Evolutionary conservation across 2,888 invertebrate genomes (phyloP).

Genomic region (Cheilosia pagana): DNA sequence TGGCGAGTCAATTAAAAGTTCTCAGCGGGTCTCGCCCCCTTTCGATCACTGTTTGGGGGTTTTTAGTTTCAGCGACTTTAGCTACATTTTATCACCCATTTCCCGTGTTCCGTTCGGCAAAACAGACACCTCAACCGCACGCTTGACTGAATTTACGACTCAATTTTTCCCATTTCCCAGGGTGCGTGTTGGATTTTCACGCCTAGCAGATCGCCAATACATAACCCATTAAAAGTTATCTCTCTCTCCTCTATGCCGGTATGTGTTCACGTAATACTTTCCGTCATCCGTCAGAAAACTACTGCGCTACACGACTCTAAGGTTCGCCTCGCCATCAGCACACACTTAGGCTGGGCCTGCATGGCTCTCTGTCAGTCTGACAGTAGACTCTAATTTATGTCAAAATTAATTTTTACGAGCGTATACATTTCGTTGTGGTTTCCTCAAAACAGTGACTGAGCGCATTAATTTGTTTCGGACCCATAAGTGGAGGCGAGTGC

Average conservation of each 20-base stretch:
- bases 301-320: conserved; percentile 7
- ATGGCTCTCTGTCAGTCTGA: conserved; percentile 44
- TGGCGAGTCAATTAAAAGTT: conserved; percentile 5
- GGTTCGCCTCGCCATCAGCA: not conserved
- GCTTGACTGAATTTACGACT: conserved; percentile 46
- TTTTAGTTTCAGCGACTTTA: not conserved
- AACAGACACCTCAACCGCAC: conserved; percentile 34
- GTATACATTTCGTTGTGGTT: conserved; percentile 28
- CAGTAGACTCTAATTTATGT: conserved; percentile 54
- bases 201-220: conserved; percentile 47
- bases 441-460: conserved; percentile 10
- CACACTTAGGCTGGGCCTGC: not conserved
- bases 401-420: conserved; percentile 51
- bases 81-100: conserved; percentile 27
- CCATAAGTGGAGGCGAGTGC: not conserved
- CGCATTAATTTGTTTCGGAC: conserved; percentile 6
- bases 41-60: not conserved
- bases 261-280: conserved; percentile 1
- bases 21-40: conserved; percentile 4
- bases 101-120: conserved; percentile 17
- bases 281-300: conserved; percentile 25
- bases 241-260: conserved; percentile 13
- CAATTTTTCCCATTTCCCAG: conserved; percentile 12
- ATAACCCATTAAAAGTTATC: conserved; percentile 33
- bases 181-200: conserved; percentile 62